Evolutionary conservation across 2,888 invertebrate species (phyloP), one percentile per base, ranked within the genome.

Genomic region (Anagyrus pseudococci): DNA sequence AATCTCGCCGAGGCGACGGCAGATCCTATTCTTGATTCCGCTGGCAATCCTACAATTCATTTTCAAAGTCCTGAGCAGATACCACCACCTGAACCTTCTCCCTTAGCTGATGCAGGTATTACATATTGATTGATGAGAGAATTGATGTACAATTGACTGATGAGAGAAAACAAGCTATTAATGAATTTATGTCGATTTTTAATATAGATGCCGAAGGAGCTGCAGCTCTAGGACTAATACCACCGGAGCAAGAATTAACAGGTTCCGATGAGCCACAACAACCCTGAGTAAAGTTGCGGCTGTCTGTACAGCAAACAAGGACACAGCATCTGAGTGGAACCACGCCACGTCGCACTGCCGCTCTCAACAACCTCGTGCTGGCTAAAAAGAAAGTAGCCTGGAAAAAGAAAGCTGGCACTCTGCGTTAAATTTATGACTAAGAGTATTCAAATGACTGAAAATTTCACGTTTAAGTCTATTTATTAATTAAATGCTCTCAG

Each of bases 1-100:
- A 98, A 98, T 82, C 83, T 98, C 67, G 96, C 96, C 0, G 96
- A 96, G 74, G 96, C 96, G 0, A 94, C 95, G 0, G 96, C 96
- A 0, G 96, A 96, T 81, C 94, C 94, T 0, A 91, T 88, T 0
- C 84, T 90, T 20, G 88, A 88, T 22, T 63, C 69, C n/a, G 86
- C 87, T 53, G 86, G 86, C 10, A 87, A 84, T 69, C 81, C 82
- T 2, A 76, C 80, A 43, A 74, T 10, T 37, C 33, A 37, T 15
- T 37, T 37, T 37, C 33, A 37, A 37, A 15, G 13, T 10, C 33
- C 3, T 10, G 33, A 37, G 15, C 33, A 37, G 8, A 10, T 4
- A 4, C 64, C 77, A 47, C 72, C 69, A 44, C 72, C 68, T 56
- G 79, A 72, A 69, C 71, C 69, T n/a, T 67, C 67, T 47, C 67